A percentile compares a stretch with the other conserved stretches of the same genome.
phyloP scores from a whole-genome alignment of 1,140 invertebrate genomes.

The Phymastichus coffea region DNA sequence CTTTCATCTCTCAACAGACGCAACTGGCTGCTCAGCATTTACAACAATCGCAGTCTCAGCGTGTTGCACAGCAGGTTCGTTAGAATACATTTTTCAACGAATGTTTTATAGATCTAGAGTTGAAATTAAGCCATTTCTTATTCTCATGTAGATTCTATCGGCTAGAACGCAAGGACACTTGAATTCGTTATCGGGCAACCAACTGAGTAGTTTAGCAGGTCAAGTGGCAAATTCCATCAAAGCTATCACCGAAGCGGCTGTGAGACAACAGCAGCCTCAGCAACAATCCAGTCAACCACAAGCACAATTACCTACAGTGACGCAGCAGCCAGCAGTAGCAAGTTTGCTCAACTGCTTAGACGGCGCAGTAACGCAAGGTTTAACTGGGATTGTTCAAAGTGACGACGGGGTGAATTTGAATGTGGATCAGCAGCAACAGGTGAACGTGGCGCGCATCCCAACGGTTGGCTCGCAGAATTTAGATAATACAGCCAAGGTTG shows the following conservation, averaged over 20 bases:
- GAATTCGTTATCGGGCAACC: slow-evolving; percentile 41
- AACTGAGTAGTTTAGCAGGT: slow-evolving; percentile 45
- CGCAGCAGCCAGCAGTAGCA: neutral
- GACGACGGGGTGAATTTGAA: slow-evolving; percentile 38
- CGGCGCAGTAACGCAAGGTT: slow-evolving; percentile 38
- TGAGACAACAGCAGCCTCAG: neutral
- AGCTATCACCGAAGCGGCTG: slow-evolving; percentile 41
- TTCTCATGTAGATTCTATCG: slow-evolving; percentile 45
- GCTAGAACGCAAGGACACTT: slow-evolving; percentile 51
- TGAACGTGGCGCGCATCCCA: slow-evolving; percentile 40
- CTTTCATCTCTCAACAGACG: slow-evolving; percentile 44
- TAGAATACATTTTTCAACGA: slow-evolving; percentile 1
- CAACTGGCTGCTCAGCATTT: slow-evolving; percentile 52
- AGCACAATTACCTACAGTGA: neutral
- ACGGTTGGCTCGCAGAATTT: slow-evolving; percentile 23
- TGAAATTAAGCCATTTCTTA: neutral
- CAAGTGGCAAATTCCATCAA: slow-evolving; percentile 44
- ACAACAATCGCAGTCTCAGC: slow-evolving; percentile 55
- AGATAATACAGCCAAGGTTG: slow-evolving; percentile 36
- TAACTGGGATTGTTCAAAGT: slow-evolving; percentile 31
- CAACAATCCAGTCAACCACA: neutral
- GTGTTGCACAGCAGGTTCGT: slow-evolving; percentile 51
- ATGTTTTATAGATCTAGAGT: too few relatives aligned
- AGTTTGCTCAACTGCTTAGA: slow-evolving; percentile 37
- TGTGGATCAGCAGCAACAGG: slow-evolving; percentile 41